Evolutionary conservation across 2,113 vertebrate genomes (phyloP).

Genomic region (Limnothrissa miodon): DNA sequence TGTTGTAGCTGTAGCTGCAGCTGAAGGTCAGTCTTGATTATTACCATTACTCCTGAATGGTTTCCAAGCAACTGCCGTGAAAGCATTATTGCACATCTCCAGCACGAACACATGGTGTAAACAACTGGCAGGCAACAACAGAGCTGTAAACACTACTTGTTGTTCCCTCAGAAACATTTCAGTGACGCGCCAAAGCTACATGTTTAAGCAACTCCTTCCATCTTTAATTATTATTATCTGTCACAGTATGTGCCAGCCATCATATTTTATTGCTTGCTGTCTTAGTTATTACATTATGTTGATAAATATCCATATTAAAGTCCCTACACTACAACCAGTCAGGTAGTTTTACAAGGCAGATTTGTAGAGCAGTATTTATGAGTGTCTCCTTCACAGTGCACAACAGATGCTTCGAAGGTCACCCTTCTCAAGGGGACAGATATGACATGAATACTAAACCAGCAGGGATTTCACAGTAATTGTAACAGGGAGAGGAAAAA

Average conservation of each 20-base stretch:
- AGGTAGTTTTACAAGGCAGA: neutral
- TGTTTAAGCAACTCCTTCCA: too few relatives aligned
- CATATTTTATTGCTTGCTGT: neutral
- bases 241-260: neutral
- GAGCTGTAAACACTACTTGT: neutral
- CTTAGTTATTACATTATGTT: neutral
- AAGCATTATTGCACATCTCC: neutral
- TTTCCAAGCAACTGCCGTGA: conserved; percentile 2
- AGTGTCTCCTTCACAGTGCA: neutral
- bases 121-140: neutral
- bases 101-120: neutral
- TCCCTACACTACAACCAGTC: neutral
- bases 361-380: neutral
- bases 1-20: neutral
- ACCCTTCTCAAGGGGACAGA: neutral
- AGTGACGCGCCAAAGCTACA: neutral
- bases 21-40: conserved; percentile 11
- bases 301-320: neutral
- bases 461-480: neutral
- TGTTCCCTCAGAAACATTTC: neutral
- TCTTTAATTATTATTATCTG: too few relatives aligned
- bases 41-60: conserved; percentile 12
- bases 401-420: conserved; percentile 11
- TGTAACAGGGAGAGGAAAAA: neutral
- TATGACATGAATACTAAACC: neutral